Evolutionary conservation across 2,888 invertebrate genomes (phyloP).

Genomic region (Dione vanillae): DNA sequence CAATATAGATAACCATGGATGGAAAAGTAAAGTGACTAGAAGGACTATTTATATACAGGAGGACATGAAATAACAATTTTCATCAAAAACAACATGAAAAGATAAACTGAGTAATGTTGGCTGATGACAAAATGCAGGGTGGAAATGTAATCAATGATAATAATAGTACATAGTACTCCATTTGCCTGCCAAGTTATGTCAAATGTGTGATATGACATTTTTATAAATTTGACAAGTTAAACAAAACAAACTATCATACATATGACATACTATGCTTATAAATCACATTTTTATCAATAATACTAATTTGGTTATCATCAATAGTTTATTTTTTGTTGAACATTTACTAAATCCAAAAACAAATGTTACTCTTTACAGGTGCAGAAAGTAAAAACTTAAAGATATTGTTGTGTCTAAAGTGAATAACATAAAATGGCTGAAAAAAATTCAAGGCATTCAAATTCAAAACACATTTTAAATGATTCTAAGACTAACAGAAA

Average conservation of each 20-base stretch:
- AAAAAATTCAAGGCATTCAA: slow-evolving; percentile 54
- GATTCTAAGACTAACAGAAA: slow-evolving; percentile 56
- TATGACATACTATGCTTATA: slow-evolving; percentile 50
- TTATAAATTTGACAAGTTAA: slow-evolving; percentile 27
- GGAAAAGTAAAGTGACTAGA: slow-evolving; percentile 71
- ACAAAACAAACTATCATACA: slow-evolving; percentile 48
- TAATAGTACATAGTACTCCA: slow-evolving; percentile 70
- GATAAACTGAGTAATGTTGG: slow-evolving; percentile 70
- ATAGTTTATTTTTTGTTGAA: slow-evolving; percentile 29
- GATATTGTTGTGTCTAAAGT: slow-evolving; percentile 47
- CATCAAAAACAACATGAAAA: slow-evolving; percentile 63
- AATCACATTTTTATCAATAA: slow-evolving; percentile 37
- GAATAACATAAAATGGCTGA: slow-evolving; percentile 59
- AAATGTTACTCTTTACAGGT: slow-evolving; percentile 66
- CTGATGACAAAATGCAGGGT: slow-evolving; percentile 70
- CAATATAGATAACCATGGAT: slow-evolving; percentile 69
- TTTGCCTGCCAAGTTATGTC: slow-evolving; percentile 56
- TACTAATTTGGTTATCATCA: slow-evolving; percentile 36
- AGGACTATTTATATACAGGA: slow-evolving; percentile 49
- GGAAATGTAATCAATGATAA: slow-evolving; percentile 82
- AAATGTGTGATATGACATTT: slow-evolving; percentile 64
- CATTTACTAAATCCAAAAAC: slow-evolving; percentile 42
- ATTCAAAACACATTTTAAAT: slow-evolving; percentile 56
- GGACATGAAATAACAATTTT: slow-evolving; percentile 47
- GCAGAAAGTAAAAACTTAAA: slow-evolving; percentile 34